Percentiles rank a stretch among this genome's conserved stretches.
Evolutionary conservation across 2,113 vertebrate genomes (phyloP).

Genomic region (Elgaria multicarinata): DNA sequence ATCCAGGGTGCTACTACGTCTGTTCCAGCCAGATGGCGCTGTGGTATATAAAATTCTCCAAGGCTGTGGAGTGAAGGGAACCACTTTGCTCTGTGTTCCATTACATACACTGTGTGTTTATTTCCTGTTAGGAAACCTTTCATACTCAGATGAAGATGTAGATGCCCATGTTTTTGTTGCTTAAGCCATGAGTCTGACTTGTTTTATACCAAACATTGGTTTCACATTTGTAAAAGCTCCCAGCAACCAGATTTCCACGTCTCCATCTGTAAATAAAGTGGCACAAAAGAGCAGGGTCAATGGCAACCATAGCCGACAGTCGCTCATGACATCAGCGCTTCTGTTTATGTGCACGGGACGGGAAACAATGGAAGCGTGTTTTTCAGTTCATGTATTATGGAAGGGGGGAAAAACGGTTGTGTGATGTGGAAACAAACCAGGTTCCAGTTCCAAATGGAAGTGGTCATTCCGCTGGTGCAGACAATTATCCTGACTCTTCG

Average conservation of each 20-base stretch:
- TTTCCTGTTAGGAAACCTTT: background rate
- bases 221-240: background rate
- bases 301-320: background rate
- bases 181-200: background rate
- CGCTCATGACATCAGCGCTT: constrained; percentile 34
- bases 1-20: background rate
- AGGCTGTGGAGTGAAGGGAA: background rate
- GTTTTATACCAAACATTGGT: constrained; percentile 4
- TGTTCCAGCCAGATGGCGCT: constrained; percentile 64
- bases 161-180: constrained; percentile 21
- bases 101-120: background rate
- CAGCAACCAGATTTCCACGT: background rate
- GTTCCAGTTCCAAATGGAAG: background rate
- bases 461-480: background rate
- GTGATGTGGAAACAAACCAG: background rate
- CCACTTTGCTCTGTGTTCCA: fast-evolving
- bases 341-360: constrained; percentile 4
- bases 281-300: background rate
- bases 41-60: constrained; percentile 39
- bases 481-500: background rate
- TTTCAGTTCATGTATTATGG: background rate
- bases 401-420: background rate
- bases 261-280: background rate
- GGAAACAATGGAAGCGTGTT: constrained; percentile 15
- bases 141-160: background rate